These are phyloP conservation scores for Drosophila greeni DNA, from an alignment of 2,888 invertebrate genomes.

Conservation along the genomic window DNA sequence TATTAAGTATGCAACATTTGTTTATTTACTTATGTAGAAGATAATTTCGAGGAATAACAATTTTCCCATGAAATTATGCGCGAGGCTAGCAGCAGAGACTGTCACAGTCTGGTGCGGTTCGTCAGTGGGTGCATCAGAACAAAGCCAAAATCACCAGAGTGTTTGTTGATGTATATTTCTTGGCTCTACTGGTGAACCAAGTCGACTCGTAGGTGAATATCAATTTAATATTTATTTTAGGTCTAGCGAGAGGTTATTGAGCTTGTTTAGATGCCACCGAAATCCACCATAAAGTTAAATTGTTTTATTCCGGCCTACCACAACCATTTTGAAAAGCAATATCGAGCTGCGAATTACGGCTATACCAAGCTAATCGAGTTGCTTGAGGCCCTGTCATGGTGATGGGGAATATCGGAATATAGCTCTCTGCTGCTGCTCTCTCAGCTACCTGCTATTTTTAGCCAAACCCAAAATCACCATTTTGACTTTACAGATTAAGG, in stretches of 20 bases:
- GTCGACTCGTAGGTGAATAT: too few species aligned
- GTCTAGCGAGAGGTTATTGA: constrained; percentile 93
- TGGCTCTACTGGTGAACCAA: too few species aligned
- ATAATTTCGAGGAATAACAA: too few species aligned
- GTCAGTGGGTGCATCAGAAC: too few species aligned
- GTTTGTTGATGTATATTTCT: too few species aligned
- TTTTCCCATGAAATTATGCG: too few species aligned
- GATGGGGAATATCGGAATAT: constrained; percentile 92
- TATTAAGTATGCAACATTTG: not conserved
- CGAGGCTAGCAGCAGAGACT: too few species aligned
- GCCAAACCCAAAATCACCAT: constrained; percentile 80
- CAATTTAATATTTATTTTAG: constrained; percentile 82
- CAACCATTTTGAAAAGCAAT: constrained; percentile 96
- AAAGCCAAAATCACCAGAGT: too few species aligned
- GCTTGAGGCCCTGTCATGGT: constrained; percentile 92
- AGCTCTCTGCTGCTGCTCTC: constrained; percentile 86
- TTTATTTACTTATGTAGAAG: not conserved
- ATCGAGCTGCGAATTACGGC: constrained; percentile 97
- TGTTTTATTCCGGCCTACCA: constrained; percentile 97
- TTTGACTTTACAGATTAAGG: constrained; percentile 91
- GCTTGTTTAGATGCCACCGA: constrained; percentile 88
- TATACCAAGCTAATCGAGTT: constrained; percentile 94
- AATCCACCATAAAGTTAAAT: constrained; percentile 89
- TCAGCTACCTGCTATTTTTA: constrained; percentile 86
- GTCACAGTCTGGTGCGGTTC: too few species aligned